Base-by-base conservation (phyloP, 2,888 invertebrate genomes). In the Brachypterus glaber region DNA sequence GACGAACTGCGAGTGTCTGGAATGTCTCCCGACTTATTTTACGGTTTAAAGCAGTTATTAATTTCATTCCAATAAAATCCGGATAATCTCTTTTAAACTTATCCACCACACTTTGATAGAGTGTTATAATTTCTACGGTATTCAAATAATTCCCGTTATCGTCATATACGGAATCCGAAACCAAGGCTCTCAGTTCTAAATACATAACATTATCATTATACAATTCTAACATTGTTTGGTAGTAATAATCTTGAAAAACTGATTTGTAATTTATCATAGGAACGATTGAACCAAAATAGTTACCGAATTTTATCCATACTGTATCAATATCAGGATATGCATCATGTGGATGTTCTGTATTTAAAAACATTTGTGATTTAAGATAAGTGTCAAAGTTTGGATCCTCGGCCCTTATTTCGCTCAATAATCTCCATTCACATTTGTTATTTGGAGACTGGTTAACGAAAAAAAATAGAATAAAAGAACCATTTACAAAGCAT, bases 161-260 rank as follows among this genome's bases (percentile, higher is more conserved):
- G 12, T 75, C 74, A 51, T 77, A 77, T 0, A 75, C 57, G 13
- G 63, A 54, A n/a, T n/a, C n/a, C 17, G 71, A 66, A 8, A 79
- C 57, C 0, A 72, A 69, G 1, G 73, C 64, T 39, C 77, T 61
- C 8, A 79, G 53, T 53, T 80, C 80, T 0, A 76, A 60, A 47
- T 79, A 79, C 45, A 74, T 65, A 2, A 80, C 69, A 45, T 79
- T 78, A 51, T 80, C 80, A 13, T 71, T 67, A 39, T 72, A 70
- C n/a, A 77, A 57, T 46, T 78, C 75, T 37, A 69, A 56, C 9
- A 80, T 60, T 14, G 71, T 58, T 30, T 70, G 68, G 30, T 70
- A 70, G 41, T 73, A 68, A 47, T 72, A 72, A 17, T 69, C 69
- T 41, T 71, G 68, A 46, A 71, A 74, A 1, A 74, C 69, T 1